A percentile compares a stretch with the other conserved stretches of the same genome.
Conservation (phyloP, 2,888 invertebrate species). For the Emmelina monodactyla region DNA sequence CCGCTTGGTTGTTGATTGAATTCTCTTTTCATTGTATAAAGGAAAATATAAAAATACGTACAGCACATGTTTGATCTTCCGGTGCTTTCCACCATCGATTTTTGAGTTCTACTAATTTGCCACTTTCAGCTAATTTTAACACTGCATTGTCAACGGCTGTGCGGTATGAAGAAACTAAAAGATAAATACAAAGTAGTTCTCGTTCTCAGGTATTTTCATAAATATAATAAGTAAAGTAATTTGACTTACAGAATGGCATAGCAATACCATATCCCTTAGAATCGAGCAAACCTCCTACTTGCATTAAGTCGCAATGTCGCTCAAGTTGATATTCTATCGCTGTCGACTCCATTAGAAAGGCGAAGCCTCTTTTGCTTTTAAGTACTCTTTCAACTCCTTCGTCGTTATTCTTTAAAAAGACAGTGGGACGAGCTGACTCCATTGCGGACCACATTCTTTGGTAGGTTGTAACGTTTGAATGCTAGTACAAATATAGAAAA, state of each 20-base stretch:
- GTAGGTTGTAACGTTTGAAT: constrained; percentile 89
- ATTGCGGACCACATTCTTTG: constrained; percentile 93
- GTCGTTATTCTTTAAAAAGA: constrained; percentile 82
- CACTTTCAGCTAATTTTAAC: constrained; percentile 88
- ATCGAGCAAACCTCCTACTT: constrained; percentile 81
- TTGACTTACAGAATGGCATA: constrained; percentile 83
- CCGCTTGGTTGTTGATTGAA: too few species aligned
- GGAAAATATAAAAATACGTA: constrained; percentile 32
- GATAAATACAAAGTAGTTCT: constrained; percentile 6
- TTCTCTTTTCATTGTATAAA: too few species aligned
- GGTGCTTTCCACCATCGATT: constrained; percentile 90
- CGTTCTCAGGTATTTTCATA: too few species aligned
- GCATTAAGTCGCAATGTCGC: constrained; percentile 83
- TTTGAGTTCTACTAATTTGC: constrained; percentile 81
- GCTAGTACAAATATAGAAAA: constrained; percentile 61
- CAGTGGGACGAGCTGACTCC: constrained; percentile 83
- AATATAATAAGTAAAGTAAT: background rate
- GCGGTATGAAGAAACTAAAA: constrained; percentile 74
- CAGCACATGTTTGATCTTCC: constrained; percentile 67
- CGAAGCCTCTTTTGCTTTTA: constrained; percentile 82
- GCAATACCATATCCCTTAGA: constrained; percentile 94
- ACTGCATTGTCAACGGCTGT: constrained; percentile 87
- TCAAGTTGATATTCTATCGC: constrained; percentile 92
- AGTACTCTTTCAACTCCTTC: constrained; percentile 88
- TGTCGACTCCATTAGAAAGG: constrained; percentile 96